phyloP scores from a whole-genome alignment of 2,113 vertebrate genomes.

The Upupa epops region DNA sequence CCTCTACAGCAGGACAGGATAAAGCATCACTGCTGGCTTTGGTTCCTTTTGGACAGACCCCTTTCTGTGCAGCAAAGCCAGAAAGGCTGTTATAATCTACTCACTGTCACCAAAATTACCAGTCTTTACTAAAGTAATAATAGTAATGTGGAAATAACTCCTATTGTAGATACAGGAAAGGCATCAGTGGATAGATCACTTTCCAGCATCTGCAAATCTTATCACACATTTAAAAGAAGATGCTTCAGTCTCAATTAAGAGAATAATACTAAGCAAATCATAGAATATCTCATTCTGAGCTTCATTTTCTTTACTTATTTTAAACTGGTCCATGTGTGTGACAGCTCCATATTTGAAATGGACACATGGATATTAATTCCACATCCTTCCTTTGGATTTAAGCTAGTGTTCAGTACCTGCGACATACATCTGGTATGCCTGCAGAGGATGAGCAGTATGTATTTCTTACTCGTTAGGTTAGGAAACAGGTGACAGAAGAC shows the following conservation, averaged over 20 bases:
- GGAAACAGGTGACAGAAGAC: background rate
- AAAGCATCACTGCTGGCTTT: background rate
- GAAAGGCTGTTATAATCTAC: constrained; percentile 43
- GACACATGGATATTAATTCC: background rate
- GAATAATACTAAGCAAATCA: background rate
- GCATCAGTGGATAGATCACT: background rate
- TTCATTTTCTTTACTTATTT: background rate
- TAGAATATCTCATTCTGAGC: background rate
- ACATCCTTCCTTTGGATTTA: background rate
- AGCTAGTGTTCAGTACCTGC: background rate
- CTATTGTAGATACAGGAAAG: background rate
- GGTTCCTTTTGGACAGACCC: constrained; percentile 14
- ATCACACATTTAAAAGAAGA: background rate
- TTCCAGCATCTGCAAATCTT: background rate
- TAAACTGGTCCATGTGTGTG: background rate
- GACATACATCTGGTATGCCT: background rate
- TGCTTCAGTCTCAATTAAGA: background rate
- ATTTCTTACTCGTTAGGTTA: background rate
- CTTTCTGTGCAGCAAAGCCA: constrained; percentile 10
- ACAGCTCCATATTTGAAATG: background rate
- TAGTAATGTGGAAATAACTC: constrained; percentile 6
- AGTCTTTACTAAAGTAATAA: constrained; percentile 32
- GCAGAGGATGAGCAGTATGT: background rate
- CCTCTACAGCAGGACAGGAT: background rate
- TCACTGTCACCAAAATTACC: constrained; percentile 36